Conservation (phyloP, 2,888 invertebrate genomes). For the Dascillus cervinus region DNA sequence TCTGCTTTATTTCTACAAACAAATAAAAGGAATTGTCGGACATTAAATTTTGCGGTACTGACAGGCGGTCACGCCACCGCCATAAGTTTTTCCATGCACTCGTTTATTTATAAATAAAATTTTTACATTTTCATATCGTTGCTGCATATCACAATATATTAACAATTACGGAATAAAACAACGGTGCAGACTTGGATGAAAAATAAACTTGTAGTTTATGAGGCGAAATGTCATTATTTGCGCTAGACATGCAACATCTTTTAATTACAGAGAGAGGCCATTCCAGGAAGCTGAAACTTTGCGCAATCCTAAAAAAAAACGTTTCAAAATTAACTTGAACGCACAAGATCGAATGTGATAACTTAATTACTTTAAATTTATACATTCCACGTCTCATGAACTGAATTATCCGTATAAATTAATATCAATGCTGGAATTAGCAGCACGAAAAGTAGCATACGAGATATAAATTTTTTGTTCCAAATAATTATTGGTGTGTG, state of each 20-base stretch:
- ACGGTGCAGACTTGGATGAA: slow-evolving; percentile 23
- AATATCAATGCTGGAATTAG: too few species aligned
- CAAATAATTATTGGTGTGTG: too few species aligned
- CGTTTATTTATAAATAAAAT: too few species aligned
- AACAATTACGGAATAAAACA: slow-evolving; percentile 26
- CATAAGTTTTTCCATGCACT: too few species aligned
- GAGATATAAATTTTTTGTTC: too few species aligned
- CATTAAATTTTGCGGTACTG: slow-evolving; percentile 29
- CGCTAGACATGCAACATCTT: slow-evolving; percentile 26
- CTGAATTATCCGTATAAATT: too few species aligned
- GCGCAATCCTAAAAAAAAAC: slow-evolving; percentile 15
- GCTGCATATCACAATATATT: slow-evolving; percentile 26
- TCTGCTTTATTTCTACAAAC: too few species aligned
- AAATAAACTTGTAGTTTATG: slow-evolving; percentile 21
- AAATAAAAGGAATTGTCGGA: slow-evolving; percentile 24
- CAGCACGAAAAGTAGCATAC: too few species aligned
- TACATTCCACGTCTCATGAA: not conserved
- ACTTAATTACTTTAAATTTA: slow-evolving; percentile 11
- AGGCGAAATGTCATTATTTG: slow-evolving; percentile 23
- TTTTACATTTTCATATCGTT: slow-evolving; percentile 19
- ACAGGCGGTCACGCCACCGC: slow-evolving; percentile 28
- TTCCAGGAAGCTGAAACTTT: slow-evolving; percentile 15
- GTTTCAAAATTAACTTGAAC: slow-evolving; percentile 13
- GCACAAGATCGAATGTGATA: slow-evolving; percentile 16
- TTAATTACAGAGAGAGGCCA: slow-evolving; percentile 20